Conservation (phyloP, 2,888 invertebrate genomes). For the Pristionchus entomophagus region DNA sequence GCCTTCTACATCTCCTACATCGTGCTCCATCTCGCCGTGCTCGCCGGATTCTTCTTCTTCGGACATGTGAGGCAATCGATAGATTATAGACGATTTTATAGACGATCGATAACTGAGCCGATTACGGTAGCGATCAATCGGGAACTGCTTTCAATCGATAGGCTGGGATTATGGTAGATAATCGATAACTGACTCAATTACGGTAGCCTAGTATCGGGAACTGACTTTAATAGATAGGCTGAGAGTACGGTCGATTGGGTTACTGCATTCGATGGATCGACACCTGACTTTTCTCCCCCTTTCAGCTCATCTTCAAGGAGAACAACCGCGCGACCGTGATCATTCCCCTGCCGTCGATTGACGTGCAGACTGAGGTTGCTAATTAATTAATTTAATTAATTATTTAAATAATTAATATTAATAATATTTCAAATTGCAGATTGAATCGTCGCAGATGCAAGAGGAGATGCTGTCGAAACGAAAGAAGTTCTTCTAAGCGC, state of each 20-base stretch:
- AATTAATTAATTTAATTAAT: neutral
- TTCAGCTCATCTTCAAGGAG: constrained; percentile 37
- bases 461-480: constrained; percentile 22
- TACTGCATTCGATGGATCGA: neutral
- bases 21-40: constrained; percentile 27
- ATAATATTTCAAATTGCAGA: neutral
- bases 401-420: too few relatives aligned
- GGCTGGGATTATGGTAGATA: neutral
- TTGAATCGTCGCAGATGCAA: constrained; percentile 15
- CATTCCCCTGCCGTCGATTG: constrained; percentile 7
- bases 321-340: constrained; percentile 21
- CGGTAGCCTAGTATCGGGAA: neutral
- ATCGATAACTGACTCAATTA: too few relatives aligned
- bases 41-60: constrained; percentile 40
- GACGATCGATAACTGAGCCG: neutral
- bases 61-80: constrained; percentile 10
- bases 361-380: constrained; percentile 4
- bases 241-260: neutral
- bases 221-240: too few relatives aligned
- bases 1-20: constrained; percentile 36
- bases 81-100: neutral
- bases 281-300: neutral
- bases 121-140: too few relatives aligned
- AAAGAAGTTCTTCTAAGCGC: constrained; percentile 12
- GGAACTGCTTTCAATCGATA: too few relatives aligned